phyloP scores from a whole-genome alignment of 2,797 vertebrate genomes.

The Cyprinodon diabolis region DNA sequence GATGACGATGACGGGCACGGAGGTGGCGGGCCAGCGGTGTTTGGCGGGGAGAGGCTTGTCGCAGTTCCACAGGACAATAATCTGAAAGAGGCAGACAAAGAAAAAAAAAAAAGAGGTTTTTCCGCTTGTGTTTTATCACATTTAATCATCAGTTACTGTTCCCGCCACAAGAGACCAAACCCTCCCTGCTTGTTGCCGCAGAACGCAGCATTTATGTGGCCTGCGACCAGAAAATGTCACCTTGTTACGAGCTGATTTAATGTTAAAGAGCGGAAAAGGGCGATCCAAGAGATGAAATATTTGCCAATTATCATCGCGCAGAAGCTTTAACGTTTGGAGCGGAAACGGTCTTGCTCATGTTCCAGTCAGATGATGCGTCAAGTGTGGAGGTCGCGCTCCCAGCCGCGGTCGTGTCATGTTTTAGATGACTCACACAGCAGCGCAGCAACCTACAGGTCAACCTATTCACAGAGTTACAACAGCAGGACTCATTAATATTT shows the following conservation, averaged over 20 bases:
- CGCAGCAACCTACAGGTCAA: slow-evolving; percentile 22
- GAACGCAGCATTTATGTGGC: slow-evolving; percentile 56
- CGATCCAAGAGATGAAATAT: slow-evolving; percentile 36
- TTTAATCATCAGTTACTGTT: slow-evolving; percentile 7
- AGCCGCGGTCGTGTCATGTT: slow-evolving; percentile 25
- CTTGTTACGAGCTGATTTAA: slow-evolving; percentile 48
- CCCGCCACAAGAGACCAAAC: slow-evolving; percentile 15
- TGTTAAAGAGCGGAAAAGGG: slow-evolving; percentile 41
- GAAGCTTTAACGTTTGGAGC: slow-evolving; percentile 5
- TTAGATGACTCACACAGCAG: slow-evolving; percentile 6
- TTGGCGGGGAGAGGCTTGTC: slow-evolving; percentile 96
- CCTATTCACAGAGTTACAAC: slow-evolving; percentile 9
- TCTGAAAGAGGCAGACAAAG: slow-evolving; percentile 52
- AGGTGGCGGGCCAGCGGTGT: slow-evolving; percentile 95
- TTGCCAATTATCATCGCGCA: slow-evolving; percentile 37
- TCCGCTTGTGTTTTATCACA: neutral
- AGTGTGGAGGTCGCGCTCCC: slow-evolving; percentile 19
- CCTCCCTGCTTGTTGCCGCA: slow-evolving; percentile 1
- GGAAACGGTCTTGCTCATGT: slow-evolving; percentile 12
- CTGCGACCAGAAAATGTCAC: slow-evolving; percentile 52
- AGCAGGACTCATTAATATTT: slow-evolving; percentile 60
- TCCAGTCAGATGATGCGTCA: slow-evolving; percentile 15
- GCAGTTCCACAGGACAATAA: slow-evolving; percentile 98
- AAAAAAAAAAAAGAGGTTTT: neutral
- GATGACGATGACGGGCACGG: slow-evolving; percentile 94